phyloP scores from a whole-genome alignment of 2,113 vertebrate species.

The Lycocorax pyrrhopterus region DNA sequence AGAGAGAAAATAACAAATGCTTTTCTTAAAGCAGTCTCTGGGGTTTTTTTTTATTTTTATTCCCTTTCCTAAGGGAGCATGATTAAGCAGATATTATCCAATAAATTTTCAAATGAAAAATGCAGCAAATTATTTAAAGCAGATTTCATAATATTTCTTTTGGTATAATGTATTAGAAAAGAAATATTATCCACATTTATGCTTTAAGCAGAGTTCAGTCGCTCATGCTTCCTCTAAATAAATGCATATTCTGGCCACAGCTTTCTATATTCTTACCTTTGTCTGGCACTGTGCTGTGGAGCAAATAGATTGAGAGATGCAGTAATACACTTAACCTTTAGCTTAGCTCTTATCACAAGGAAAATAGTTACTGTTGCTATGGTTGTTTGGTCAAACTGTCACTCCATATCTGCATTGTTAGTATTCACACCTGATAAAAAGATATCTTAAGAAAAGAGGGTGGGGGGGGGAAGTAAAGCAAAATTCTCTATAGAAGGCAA shows the following conservation, averaged over 20 bases:
- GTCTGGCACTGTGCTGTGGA: not conserved
- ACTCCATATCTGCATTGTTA: constrained; percentile 34
- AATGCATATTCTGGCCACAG: not conserved
- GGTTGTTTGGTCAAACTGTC: constrained; percentile 43
- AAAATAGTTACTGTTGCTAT: constrained; percentile 50
- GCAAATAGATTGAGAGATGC: constrained; percentile 30
- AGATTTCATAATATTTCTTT: not conserved
- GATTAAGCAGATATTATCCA: not conserved
- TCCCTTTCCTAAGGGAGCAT: not conserved
- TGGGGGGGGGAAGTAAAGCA: not conserved
- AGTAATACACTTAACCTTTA: constrained; percentile 50
- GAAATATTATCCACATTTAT: not conserved
- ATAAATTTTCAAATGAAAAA: not conserved
- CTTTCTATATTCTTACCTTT: not conserved
- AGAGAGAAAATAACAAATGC: constrained; percentile 1
- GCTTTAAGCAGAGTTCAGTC: not conserved
- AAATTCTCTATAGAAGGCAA: not conserved
- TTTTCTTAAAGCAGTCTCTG: not conserved
- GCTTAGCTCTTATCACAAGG: constrained; percentile 38
- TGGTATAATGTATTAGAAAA: not conserved
- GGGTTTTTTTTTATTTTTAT: not conserved
- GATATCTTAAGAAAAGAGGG: not conserved
- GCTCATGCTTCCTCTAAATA: not conserved
- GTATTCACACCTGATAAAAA: constrained; percentile 55
- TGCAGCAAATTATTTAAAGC: not conserved